These are phyloP conservation scores for Gambusia affinis DNA, from an alignment of 2,113 vertebrate species.

Conservation along the genomic window DNA sequence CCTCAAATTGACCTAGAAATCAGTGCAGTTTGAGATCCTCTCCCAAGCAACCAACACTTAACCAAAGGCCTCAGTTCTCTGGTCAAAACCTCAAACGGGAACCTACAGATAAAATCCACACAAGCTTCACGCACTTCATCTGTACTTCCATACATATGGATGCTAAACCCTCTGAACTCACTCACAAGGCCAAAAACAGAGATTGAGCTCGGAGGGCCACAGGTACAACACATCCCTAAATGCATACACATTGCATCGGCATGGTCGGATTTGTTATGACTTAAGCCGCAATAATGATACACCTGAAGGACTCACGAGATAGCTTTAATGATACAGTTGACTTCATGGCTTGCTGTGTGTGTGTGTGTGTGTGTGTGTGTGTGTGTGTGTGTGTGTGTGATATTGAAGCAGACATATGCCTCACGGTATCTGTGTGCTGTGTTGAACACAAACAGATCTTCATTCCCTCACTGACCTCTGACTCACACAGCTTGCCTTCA, in stretches of 20 bases:
- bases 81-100: neutral
- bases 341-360: slow-evolving; percentile 29
- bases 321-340: slow-evolving; percentile 64
- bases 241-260: slow-evolving; percentile 50
- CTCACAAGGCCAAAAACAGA: slow-evolving; percentile 9
- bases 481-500: slow-evolving; percentile 16
- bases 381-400: slow-evolving; percentile 12
- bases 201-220: slow-evolving; percentile 8
- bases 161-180: slow-evolving; percentile 32
- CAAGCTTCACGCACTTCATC: slow-evolving; percentile 15
- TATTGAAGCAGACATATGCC: slow-evolving; percentile 31
- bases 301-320: slow-evolving; percentile 51
- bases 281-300: slow-evolving; percentile 62
- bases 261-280: slow-evolving; percentile 58
- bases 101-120: neutral
- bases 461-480: slow-evolving; percentile 24
- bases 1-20: neutral
- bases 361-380: slow-evolving; percentile 5
- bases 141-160: slow-evolving; percentile 48
- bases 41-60: neutral
- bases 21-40: neutral
- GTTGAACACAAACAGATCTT: slow-evolving; percentile 61
- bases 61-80: neutral
- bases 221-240: slow-evolving; percentile 55
- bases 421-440: slow-evolving; percentile 28